These are phyloP conservation scores for Nineta flava DNA, from an alignment of 2,888 invertebrate genomes.

Conservation along the genomic window DNA sequence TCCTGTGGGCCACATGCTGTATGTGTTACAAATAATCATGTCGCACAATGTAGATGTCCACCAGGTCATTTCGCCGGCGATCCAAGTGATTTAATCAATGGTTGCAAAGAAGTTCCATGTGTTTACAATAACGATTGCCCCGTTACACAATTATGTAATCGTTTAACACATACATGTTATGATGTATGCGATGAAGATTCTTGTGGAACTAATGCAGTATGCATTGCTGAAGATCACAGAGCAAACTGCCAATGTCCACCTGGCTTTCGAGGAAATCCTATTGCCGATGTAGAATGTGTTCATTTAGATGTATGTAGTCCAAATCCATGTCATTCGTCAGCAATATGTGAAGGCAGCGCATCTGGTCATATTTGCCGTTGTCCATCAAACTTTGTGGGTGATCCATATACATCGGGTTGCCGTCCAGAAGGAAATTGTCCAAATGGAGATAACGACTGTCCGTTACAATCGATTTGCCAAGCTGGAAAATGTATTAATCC, in stretches of 20 bases:
- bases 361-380: slow-evolving; percentile 65
- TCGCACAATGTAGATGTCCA: slow-evolving; percentile 79
- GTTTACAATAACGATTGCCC: slow-evolving; percentile 78
- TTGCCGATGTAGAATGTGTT: slow-evolving; percentile 69
- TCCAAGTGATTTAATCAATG: slow-evolving; percentile 57
- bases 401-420: slow-evolving; percentile 61
- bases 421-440: slow-evolving; percentile 59
- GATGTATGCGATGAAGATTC: slow-evolving; percentile 67
- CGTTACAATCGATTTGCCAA: slow-evolving; percentile 53
- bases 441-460: slow-evolving; percentile 59
- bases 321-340: slow-evolving; percentile 67
- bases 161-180: slow-evolving; percentile 65
- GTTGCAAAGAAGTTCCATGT: slow-evolving; percentile 68
- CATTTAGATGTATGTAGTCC: slow-evolving; percentile 54
- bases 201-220: slow-evolving; percentile 77
- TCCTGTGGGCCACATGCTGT: slow-evolving; percentile 75
- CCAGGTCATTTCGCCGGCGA: slow-evolving; percentile 75
- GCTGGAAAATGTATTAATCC: slow-evolving; percentile 61
- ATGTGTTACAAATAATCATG: slow-evolving; percentile 79
- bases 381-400: slow-evolving; percentile 58
- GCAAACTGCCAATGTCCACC: slow-evolving; percentile 73
- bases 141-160: slow-evolving; percentile 61
- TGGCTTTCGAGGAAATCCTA: slow-evolving; percentile 63
- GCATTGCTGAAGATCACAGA: slow-evolving; percentile 71
- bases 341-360: slow-evolving; percentile 54